Percentiles rank a stretch among this genome's conserved stretches.
Conservation (phyloP, 1,140 invertebrate species). For the Holcopasites calliopsidis region DNA sequence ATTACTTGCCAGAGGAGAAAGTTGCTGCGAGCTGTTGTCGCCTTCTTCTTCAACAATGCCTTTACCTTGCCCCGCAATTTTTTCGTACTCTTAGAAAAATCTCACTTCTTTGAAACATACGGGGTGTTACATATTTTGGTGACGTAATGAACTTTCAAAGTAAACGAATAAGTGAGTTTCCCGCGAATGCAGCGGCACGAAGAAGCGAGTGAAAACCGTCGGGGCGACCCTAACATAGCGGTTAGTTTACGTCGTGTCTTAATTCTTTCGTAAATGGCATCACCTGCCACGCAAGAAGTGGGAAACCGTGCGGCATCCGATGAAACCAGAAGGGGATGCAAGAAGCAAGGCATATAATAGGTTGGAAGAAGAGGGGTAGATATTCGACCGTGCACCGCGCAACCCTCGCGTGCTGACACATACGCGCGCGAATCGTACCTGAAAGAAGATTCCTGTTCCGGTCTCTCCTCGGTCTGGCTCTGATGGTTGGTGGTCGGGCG, state of each 20-base stretch:
- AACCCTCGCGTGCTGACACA: constrained; percentile 16
- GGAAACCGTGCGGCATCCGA: not conserved
- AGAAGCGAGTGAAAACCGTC: not conserved
- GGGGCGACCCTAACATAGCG: not conserved
- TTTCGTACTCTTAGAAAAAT: not conserved
- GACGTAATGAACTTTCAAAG: no score
- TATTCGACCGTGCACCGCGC: not conserved
- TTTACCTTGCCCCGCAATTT: not conserved
- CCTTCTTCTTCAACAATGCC: not conserved
- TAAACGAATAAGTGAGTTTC: not conserved
- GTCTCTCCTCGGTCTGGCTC: constrained; percentile 29
- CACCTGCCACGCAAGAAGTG: not conserved
- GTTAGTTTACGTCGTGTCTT: constrained; percentile 13
- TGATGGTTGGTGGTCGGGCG: constrained; percentile 20
- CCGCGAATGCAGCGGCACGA: not conserved
- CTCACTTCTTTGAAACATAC: no score
- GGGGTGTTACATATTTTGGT: no score
- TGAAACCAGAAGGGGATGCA: not conserved
- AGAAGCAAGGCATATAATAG: constrained; percentile 11
- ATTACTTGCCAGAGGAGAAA: constrained; percentile 59
- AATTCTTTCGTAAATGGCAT: constrained; percentile 35
- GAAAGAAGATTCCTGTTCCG: constrained; percentile 26
- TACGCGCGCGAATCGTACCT: constrained; percentile 8
- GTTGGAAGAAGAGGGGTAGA: not conserved
- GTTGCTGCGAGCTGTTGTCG: constrained; percentile 28